Base-by-base conservation (phyloP, 1,140 invertebrate genomes). In the Kradibia gibbosae region DNA sequence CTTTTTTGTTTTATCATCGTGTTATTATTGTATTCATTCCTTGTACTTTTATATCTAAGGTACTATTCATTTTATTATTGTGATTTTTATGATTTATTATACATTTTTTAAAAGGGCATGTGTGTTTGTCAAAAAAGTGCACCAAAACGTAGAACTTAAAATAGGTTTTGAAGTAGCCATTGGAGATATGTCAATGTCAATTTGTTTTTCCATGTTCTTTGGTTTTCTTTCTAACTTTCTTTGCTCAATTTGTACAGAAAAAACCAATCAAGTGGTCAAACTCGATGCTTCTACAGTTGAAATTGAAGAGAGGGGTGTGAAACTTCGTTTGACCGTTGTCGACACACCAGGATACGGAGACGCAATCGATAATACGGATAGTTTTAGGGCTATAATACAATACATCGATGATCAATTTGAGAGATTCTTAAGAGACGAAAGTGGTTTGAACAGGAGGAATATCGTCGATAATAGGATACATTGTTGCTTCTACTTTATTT, bases 401-500 rank as follows among this genome's bases (percentile, higher is more conserved):
- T 98, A 98, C 86, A 98, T 98, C 84, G 97, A 98, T 90, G 97
- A 98, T 86, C 97, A 98, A 88, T 98, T 98, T 91, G 97, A 98
- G 91, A 94, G 96, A 82, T 98, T 97, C 89, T 91, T 98, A 36
- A 93, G 96, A 70, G 97, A 98, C 87, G 97, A 98, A 91, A 97
- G 96, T 88, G 97, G 97, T 11, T 92, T 98, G 20, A 98, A 98
- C 90, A 93, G 97, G 67, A 94, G 97, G 84, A 97, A 98, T 87
- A 98, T 98, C 85, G 95, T 97, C 62, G 97, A 98, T 87, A 98
- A 97, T 90, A 94, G 97, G 89, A 96, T 98, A 88, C 97, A 98
- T 89, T 98, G 97, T 91, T 99, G 98, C 92, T 97, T 99, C 86
- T 99, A 99, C 92, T 99, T 99, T 90, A 99, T 99, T 88, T 98